These are phyloP conservation scores for Thymelicus sylvestris DNA, from an alignment of 2,888 invertebrate species.

Conservation along the genomic window DNA sequence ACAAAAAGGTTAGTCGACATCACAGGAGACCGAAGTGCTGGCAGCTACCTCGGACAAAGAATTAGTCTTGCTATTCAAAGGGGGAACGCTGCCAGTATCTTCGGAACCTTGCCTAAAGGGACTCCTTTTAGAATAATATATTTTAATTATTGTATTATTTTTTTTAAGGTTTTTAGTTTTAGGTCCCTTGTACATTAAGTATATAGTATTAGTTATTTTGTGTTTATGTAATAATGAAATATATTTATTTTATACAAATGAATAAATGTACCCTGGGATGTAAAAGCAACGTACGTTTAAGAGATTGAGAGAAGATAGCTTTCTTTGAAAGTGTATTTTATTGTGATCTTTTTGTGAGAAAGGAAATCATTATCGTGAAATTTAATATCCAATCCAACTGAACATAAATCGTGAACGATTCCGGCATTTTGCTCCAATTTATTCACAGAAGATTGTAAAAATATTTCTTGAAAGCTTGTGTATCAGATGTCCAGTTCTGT, in stretches of 20 bases:
- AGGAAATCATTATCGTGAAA: conserved; percentile 54
- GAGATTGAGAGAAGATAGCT: conserved; percentile 16
- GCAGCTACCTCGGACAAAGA: no score
- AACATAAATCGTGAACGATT: conserved; percentile 14
- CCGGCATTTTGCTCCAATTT: neutral
- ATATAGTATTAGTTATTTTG: no score
- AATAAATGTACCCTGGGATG: neutral
- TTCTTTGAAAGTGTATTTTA: conserved; percentile 37
- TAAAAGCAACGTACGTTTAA: neutral
- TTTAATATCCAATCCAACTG: conserved; percentile 45
- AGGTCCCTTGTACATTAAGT: no score
- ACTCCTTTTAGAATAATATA: no score
- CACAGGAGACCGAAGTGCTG: no score
- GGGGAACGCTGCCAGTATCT: no score
- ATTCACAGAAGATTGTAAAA: neutral
- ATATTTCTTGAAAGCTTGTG: neutral
- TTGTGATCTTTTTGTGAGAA: conserved; percentile 44
- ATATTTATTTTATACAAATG: neutral
- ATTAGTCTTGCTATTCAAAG: no score
- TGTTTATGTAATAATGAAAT: no score
- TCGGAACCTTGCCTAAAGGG: no score
- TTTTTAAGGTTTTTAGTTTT: no score
- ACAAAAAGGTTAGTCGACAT: no score
- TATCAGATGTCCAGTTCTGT: neutral
- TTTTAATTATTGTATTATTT: no score